These are phyloP conservation scores for Geodia barretti DNA, from an alignment of 37 sponge, comb jelly and placozoan genomes.

Conservation along the genomic window DNA sequence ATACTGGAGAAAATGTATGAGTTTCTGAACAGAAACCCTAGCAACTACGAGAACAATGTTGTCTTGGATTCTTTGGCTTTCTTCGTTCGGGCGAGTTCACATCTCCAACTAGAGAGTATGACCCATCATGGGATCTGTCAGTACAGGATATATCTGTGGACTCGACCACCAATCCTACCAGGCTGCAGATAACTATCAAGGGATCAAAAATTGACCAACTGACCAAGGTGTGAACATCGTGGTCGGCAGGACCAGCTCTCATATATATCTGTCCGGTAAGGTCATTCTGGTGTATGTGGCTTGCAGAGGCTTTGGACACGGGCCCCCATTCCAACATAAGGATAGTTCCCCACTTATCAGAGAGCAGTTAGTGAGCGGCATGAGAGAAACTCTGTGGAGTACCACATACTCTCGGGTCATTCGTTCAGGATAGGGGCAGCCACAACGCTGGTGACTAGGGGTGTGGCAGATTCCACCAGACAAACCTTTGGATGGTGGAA, in stretches of 20 bases:
- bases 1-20: not conserved
- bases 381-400: not conserved
- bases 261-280: not conserved
- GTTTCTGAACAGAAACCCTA: not conserved
- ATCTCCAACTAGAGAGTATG: not conserved
- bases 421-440: conserved; percentile 3
- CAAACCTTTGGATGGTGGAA: not conserved
- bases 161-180: not conserved
- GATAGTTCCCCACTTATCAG: not conserved
- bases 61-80: not conserved
- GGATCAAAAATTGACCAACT: not conserved
- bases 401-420: not conserved
- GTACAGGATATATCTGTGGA: not conserved
- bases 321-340: not conserved
- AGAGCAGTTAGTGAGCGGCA: not conserved
- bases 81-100: not conserved
- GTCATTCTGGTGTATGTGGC: not conserved
- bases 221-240: not conserved
- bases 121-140: not conserved
- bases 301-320: not conserved
- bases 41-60: not conserved
- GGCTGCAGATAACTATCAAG: not conserved
- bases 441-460: not conserved
- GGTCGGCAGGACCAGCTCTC: not conserved
- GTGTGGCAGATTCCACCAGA: not conserved